phyloP scores from a whole-genome alignment of 2,888 invertebrate species.

The Pristionchus arcanus region DNA sequence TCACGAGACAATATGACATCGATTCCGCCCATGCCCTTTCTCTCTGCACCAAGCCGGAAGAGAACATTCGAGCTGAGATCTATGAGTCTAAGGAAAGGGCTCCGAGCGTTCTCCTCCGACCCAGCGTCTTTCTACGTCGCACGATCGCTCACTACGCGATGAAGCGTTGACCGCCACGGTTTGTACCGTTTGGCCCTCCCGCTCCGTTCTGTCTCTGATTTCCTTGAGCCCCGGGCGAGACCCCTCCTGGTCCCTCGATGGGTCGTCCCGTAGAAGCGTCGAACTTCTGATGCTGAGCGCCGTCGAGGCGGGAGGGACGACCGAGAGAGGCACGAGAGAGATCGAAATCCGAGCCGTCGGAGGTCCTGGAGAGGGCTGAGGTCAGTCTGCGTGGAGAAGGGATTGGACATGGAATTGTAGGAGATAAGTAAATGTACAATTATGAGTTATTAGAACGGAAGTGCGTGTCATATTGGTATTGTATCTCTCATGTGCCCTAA shows the following conservation, averaged over 20 bases:
- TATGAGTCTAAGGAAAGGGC: no score
- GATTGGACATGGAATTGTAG: not conserved
- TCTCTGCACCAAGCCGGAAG: no score
- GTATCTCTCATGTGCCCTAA: no score
- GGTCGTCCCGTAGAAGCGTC: constrained; percentile 9
- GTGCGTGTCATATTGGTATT: no score
- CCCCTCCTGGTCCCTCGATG: not conserved
- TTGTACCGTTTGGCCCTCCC: not conserved
- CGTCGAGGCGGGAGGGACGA: not conserved
- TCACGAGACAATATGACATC: not conserved
- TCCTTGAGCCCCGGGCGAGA: no score
- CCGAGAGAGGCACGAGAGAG: not conserved
- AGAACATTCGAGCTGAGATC: no score
- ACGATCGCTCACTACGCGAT: constrained; percentile 43
- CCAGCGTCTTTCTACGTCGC: not conserved
- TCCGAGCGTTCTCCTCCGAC: no score
- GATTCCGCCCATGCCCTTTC: not conserved
- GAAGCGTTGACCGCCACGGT: not conserved
- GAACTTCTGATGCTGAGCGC: constrained; percentile 4
- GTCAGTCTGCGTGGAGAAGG: not conserved
- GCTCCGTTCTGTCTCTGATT: no score
- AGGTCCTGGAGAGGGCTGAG: not conserved
- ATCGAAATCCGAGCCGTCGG: constrained; percentile 46
- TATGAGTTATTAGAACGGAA: no score
- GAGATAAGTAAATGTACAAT: no score